Conservation (phyloP, 2,113 vertebrate species). For the Cyphomyrus discorhynchus region DNA sequence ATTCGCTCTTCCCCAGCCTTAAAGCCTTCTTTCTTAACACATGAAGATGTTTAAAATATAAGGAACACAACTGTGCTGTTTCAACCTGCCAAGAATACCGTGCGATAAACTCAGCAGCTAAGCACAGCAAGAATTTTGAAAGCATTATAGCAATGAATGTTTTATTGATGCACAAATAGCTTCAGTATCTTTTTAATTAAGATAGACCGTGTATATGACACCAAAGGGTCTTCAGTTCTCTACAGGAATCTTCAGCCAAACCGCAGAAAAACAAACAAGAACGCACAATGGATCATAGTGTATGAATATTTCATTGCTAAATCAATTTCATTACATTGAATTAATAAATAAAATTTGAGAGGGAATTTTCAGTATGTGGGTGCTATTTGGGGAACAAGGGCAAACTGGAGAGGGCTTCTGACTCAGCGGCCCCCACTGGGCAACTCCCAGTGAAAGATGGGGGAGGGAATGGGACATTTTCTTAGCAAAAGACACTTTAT, state of each 20-base stretch:
- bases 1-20: neutral
- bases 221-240: neutral
- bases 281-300: neutral
- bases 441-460: neutral
- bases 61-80: neutral
- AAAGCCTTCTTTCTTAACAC: neutral
- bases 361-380: neutral
- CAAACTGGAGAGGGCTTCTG: neutral
- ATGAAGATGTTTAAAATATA: neutral
- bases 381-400: neutral
- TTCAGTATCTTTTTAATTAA: neutral
- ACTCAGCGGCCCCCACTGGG: neutral
- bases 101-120: neutral
- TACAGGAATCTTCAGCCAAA: neutral
- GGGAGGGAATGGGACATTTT: neutral
- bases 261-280: neutral
- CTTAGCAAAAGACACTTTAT: neutral
- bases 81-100: neutral
- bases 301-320: neutral
- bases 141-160: neutral
- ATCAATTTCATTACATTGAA: neutral
- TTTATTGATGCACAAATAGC: neutral
- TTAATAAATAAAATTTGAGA: neutral
- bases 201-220: neutral
- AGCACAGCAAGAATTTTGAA: neutral